Evolutionary conservation across 1,140 invertebrate genomes (phyloP).

Genomic region (Brachionus calyciflorus): DNA sequence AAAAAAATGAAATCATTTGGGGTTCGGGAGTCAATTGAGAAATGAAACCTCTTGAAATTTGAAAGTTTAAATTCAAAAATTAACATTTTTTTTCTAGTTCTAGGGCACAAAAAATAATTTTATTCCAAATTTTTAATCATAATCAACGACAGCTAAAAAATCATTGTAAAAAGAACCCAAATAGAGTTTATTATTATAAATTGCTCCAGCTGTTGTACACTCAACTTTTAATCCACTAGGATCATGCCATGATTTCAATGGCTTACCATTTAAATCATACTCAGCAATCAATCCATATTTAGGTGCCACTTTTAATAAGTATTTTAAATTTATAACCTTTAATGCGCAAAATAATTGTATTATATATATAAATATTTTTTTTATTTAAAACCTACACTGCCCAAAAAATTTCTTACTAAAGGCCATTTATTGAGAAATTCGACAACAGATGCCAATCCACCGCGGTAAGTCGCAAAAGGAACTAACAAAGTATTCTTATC

Average conservation of each 20-base stretch:
- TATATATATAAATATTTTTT: neutral
- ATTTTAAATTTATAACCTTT: constrained; percentile 15
- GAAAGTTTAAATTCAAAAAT: no score
- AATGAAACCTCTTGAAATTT: no score
- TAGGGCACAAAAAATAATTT: constrained; percentile 10
- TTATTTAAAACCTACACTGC: constrained; percentile 4
- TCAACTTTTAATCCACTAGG: neutral
- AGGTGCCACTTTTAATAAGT: neutral
- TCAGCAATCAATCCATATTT: constrained; percentile 32
- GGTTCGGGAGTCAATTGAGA: no score
- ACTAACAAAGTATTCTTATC: neutral
- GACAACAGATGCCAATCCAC: neutral
- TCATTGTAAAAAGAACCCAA: constrained; percentile 35
- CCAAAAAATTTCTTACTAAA: neutral
- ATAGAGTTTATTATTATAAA: constrained; percentile 30
- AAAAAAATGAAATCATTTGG: no score
- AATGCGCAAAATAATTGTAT: neutral
- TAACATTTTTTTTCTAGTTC: no score
- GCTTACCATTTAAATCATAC: constrained; percentile 31
- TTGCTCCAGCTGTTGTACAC: constrained; percentile 10
- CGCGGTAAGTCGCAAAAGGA: neutral
- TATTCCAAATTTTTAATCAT: neutral
- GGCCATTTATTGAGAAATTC: constrained; percentile 2
- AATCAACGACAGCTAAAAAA: constrained; percentile 29
- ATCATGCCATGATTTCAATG: constrained; percentile 32